Evolutionary conservation across 2,888 invertebrate species (phyloP), one percentile per base, ranked within the genome.

Genomic region (Automeris io): DNA sequence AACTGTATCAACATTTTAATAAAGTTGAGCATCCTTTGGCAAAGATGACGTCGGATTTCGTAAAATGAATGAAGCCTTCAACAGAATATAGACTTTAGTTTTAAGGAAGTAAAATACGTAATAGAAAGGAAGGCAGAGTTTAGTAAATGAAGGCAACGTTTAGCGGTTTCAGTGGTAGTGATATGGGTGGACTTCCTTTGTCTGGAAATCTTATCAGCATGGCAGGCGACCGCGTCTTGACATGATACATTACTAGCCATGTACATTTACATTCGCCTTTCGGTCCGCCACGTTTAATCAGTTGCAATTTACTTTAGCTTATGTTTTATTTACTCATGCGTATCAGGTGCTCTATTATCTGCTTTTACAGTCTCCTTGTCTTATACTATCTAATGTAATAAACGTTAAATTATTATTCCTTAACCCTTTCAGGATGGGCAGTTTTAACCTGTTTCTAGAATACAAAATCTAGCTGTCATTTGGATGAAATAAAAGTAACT

Each of bases 151-250:
- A 80, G 75, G 80, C 63, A 68, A 68, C 72, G 74, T 81, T 82
- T 81, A 82, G 83, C 70, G 76, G 77, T 69, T 63, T 64, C 62
- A 67, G 72, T 69, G 76, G 76, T 80, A 78, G 76, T 81, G 82
- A 83, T 83, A 80, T 78, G 81, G 81, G 79, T 80, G 81, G 80
- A 83, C 81, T 83, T 80, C 82, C 85, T 85, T 85, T 85, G 85
- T 85, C 83, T 85, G 67, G 75, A 79, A 85, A 86, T 85, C 81
- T 83, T 83, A 86, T 86, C 85, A 76, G 74, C 52, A 58, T 61
- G 70, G 65, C 75, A 68, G 73, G 71, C 72, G 70, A 66, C 68
- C 63, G 63, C 63, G 70, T 66, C 76, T 75, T 75, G 81, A 74
- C 85, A 77, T 83, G 85, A 86, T 80, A 78, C 80, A 86, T 80